Evolutionary conservation across 1,140 invertebrate species (phyloP), one percentile per base, ranked within the genome.

Genomic region (Mylabris phalerata): DNA sequence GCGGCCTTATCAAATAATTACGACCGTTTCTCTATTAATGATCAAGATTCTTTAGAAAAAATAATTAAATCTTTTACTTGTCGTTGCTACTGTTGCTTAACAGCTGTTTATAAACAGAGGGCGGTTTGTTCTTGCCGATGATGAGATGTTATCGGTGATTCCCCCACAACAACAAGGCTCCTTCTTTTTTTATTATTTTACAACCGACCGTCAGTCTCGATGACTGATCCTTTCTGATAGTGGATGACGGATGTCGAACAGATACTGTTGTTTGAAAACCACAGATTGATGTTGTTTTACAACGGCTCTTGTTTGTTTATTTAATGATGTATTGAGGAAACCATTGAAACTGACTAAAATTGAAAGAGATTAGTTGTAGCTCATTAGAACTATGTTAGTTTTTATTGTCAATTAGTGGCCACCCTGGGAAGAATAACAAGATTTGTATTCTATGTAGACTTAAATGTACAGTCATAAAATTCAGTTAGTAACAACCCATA

Each of bases 1-100:
- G 55, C 43, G 59, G 52, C 61, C 58, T 61, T 56, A 64, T 64
- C 59, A 64, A 59, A 64, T 64, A 64, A 64, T 64, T 64, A 64
- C 55, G 46, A 46, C 32, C 51, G 40, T 60, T 60, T 55, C 60
- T 51, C 61, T 51, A 59, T 54, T 50, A 57, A 57, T 42, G 51
- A 57, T 39, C 58, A 55, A 51, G 55, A 56, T 55, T 48, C 48
- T 61, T 52, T 61, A 64, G 61, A 57, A 42, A 52, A 50, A 64
- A 64, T 5, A 61, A 61, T 64, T 64, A 64, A 64, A 64, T 64
- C 59, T 57, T 47, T 57, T 25, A 32, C 32, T 32, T 32, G 32
- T 44, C 47, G 44, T 39, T 49, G 55, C 55, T 48, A 57, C 62
- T 55, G 60, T 50, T 58, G 49, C 50, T 44, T 61, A 48, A 38